Evolutionary conservation across 2,888 invertebrate species (phyloP).

Genomic region (Caenorhabditis sp.): DNA sequence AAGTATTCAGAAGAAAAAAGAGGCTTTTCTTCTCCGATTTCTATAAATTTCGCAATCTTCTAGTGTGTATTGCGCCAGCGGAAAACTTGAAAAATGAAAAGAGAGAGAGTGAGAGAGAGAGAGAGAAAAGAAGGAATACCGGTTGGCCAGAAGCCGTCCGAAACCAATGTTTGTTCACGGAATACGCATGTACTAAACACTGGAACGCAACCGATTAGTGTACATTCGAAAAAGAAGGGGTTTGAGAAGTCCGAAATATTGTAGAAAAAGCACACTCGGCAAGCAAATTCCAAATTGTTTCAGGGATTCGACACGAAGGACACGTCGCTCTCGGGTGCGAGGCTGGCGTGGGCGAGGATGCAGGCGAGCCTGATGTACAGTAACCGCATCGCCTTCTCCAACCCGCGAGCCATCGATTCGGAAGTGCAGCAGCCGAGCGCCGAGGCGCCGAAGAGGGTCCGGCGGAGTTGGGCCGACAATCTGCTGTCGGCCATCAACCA

Average conservation of each 20-base stretch:
- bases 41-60: too few species aligned
- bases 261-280: neutral
- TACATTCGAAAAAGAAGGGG: too few species aligned
- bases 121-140: neutral
- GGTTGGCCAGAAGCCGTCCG: too few species aligned
- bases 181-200: too few species aligned
- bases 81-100: neutral
- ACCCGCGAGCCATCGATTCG: constrained; percentile 48
- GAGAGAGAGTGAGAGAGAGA: neutral
- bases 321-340: constrained; percentile 70
- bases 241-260: too few species aligned
- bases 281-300: constrained; percentile 20
- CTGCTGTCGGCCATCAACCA: constrained; percentile 71
- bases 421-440: constrained; percentile 40
- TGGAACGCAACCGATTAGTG: too few species aligned
- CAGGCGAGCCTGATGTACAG: constrained; percentile 66
- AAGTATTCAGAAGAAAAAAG: too few species aligned
- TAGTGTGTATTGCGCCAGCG: too few species aligned
- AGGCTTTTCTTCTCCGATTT: too few species aligned
- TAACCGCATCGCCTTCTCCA: constrained; percentile 68
- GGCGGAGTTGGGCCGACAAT: constrained; percentile 74
- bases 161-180: too few species aligned
- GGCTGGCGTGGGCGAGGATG: constrained; percentile 74
- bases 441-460: constrained; percentile 16
- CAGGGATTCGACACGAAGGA: constrained; percentile 78